Base-by-base conservation (phyloP, 2,797 vertebrate species). In the Enteromius afrohamiltoni region DNA sequence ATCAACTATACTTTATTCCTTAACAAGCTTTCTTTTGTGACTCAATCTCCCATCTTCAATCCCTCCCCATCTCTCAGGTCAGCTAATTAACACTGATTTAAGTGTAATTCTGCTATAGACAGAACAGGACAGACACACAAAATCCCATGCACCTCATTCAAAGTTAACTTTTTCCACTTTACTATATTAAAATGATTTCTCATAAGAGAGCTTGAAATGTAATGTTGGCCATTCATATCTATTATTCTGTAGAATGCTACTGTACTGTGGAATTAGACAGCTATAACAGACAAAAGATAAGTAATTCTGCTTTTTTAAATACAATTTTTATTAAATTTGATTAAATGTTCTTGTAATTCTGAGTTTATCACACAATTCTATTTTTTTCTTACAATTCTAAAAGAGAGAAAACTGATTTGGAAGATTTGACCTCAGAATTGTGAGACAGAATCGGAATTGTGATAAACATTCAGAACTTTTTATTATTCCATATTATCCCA, bases 11-110 rank as follows among this genome's bases (percentile, higher is more conserved):
- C 60, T 67, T 29, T 55, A 42, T 53, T 68, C 81, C 53, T 51
- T 62, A 71, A 49, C 55, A 70, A 19, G 68, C 45, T 40, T 60
- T 64, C 58, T 64, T 62, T 29, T 60, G 16, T 73, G 19, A 60
- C 67, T 60, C 34, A 47, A 47, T 58, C 58, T n/a, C 19, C 37
- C 4, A n/a, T 58, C 53, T 70, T 53, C 53, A 16, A 40, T 51
- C 21, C 29, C 31, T 55, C 53, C 31, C 16, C 40, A 55, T 70
- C 23, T 40, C 45, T 67, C 60, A 34, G 26, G 40, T 17, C 64
- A 77, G 29, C 64, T 51, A 51, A 69, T 76, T 76, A 85, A 76
- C 77, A 62, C 47, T 31, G 60, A 47, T 14, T 11, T 9, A 26
- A 55, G 47, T 55, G 51, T 79, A 45, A 80, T 53, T 45, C 78